Percentiles rank a stretch among this genome's conserved stretches.
phyloP scores from a whole-genome alignment of 2,888 invertebrate genomes.

The Autographa pulchrina region DNA sequence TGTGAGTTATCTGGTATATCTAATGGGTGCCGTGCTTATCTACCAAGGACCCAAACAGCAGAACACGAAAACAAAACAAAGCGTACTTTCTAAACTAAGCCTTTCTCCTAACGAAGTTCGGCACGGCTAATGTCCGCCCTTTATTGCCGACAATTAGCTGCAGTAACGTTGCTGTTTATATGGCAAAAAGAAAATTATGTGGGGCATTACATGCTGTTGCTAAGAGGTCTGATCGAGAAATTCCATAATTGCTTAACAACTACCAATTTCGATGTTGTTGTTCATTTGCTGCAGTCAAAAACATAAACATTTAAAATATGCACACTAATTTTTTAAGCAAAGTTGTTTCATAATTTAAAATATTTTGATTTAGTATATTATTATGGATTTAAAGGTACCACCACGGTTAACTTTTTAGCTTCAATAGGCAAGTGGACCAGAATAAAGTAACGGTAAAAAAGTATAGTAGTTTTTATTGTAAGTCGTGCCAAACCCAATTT shows the following conservation, averaged over 20 bases:
- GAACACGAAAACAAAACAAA: conserved; percentile 80
- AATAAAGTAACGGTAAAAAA: neutral
- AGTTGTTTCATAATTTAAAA: conserved; percentile 11
- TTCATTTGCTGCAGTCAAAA: conserved; percentile 30
- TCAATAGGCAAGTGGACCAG: conserved; percentile 10
- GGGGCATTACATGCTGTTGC: conserved; percentile 40
- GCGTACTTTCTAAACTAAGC: conserved; percentile 81
- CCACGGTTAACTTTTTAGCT: neutral
- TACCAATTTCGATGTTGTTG: conserved; percentile 34
- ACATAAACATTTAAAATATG: conserved; percentile 22
- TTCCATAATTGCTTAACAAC: conserved; percentile 40
- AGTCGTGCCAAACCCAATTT: conserved; percentile 57
- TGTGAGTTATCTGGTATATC: conserved; percentile 62
- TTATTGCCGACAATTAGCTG: conserved; percentile 74
- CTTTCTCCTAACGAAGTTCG: conserved; percentile 81
- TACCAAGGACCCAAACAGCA: conserved; percentile 71
- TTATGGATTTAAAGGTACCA: too few relatives aligned
- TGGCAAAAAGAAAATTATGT: conserved; percentile 59
- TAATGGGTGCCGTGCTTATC: conserved; percentile 66
- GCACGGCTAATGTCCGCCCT: conserved; percentile 76
- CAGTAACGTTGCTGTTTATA: conserved; percentile 65
- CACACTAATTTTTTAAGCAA: conserved; percentile 30
- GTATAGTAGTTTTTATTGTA: conserved; percentile 38
- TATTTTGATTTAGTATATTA: too few relatives aligned
- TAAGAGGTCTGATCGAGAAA: conserved; percentile 43